phyloP scores from a whole-genome alignment of 2,113 vertebrate species.

The Hippocampus zosterae region DNA sequence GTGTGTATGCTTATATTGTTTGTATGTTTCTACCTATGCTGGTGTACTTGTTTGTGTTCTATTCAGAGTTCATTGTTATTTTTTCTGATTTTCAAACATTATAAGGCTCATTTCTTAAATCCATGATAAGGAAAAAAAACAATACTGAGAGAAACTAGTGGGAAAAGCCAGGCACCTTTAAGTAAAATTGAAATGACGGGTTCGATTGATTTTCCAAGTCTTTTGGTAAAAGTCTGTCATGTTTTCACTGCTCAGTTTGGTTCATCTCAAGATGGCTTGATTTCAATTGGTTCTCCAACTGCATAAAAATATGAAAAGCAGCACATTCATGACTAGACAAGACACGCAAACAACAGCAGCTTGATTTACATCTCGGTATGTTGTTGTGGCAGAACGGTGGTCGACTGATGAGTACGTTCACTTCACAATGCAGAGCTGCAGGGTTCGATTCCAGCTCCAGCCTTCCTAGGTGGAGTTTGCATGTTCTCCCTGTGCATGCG shows the following conservation, averaged over 20 bases:
- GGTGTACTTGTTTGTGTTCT: conserved; percentile 8
- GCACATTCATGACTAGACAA: background rate
- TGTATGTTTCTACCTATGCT: conserved; percentile 24
- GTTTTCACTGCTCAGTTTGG: background rate
- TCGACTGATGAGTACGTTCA: too few relatives aligned
- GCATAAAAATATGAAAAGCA: background rate
- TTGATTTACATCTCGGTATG: too few relatives aligned
- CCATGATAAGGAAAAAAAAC: too few relatives aligned
- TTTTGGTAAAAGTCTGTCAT: background rate
- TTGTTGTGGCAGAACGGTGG: too few relatives aligned
- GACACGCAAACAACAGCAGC: too few relatives aligned
- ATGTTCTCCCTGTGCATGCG: too few relatives aligned
- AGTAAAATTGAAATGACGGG: background rate
- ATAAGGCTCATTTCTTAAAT: background rate
- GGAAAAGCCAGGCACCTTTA: background rate
- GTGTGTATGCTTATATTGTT: conserved; percentile 29
- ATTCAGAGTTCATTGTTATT: background rate
- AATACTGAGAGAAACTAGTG: too few relatives aligned
- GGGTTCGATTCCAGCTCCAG: too few relatives aligned
- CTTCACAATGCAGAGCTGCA: too few relatives aligned
- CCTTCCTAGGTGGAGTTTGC: too few relatives aligned
- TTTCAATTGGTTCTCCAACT: background rate
- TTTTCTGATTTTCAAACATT: background rate
- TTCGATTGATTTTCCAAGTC: background rate
- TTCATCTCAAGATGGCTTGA: background rate